Evolutionary conservation across 2,797 vertebrate genomes (phyloP).

Genomic region (Aulostomus chinensis): DNA sequence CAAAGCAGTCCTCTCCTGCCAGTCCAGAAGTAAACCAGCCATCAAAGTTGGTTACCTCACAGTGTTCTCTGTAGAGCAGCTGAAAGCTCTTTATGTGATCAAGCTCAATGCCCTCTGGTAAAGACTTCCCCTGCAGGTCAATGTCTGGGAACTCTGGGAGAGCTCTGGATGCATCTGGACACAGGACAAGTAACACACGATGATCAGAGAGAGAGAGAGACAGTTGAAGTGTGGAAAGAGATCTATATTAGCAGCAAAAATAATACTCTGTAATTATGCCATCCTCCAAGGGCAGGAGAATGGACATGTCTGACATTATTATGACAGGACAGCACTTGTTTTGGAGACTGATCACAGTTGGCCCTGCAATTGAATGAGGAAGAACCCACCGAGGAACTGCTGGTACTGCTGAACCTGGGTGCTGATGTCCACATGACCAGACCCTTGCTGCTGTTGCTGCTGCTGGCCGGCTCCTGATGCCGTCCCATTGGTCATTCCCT

Average conservation of each 20-base stretch:
- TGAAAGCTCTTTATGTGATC: conserved; percentile 93
- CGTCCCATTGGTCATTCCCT: conserved; percentile 93
- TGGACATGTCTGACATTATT: background rate
- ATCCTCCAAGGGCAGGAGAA: background rate
- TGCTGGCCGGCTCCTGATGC: conserved; percentile 85
- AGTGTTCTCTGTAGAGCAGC: conserved; percentile 93
- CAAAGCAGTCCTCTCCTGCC: no score
- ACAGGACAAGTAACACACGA: conserved; percentile 16
- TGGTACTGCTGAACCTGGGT: conserved; percentile 97
- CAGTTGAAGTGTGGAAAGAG: no score
- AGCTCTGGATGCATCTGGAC: conserved; percentile 87
- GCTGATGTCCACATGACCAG: conserved; percentile 91
- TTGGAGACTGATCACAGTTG: background rate
- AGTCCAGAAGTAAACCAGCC: no score
- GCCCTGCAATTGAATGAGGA: background rate
- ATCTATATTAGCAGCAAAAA: no score
- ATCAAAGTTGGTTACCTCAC: no score
- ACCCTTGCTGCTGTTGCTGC: conserved; percentile 83
- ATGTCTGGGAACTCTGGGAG: conserved; percentile 92
- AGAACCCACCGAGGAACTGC: conserved; percentile 90
- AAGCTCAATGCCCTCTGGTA: conserved; percentile 87
- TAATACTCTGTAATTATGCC: background rate
- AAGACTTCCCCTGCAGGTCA: conserved; percentile 87
- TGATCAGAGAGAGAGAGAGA: no score
- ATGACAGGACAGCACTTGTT: background rate